phyloP scores from a whole-genome alignment of 2,113 vertebrate species.

The Mirounga angustirostris region DNA sequence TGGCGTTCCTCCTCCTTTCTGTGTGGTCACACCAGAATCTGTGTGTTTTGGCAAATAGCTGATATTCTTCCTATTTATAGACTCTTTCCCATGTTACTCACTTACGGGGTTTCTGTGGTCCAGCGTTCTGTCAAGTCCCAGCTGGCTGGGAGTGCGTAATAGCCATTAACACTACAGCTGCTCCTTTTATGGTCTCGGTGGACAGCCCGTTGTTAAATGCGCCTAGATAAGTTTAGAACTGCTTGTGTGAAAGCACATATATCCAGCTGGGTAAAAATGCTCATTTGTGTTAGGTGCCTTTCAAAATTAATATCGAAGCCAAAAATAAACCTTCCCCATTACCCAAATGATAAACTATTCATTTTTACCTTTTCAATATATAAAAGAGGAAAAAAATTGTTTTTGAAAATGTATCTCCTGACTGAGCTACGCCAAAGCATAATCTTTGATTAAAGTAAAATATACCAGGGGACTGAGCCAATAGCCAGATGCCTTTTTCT shows the following conservation, averaged over 20 bases:
- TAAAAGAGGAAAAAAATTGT: background rate
- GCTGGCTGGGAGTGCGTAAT: slow-evolving; percentile 40
- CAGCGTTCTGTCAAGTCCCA: slow-evolving; percentile 58
- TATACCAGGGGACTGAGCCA: background rate
- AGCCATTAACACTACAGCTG: slow-evolving; percentile 70
- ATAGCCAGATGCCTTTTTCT: background rate
- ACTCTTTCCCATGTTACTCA: slow-evolving; percentile 60
- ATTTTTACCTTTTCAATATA: slow-evolving; percentile 52
- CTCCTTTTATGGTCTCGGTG: background rate
- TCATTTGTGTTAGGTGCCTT: slow-evolving; percentile 33
- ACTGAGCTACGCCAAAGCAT: background rate
- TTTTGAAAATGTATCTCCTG: slow-evolving; percentile 32
- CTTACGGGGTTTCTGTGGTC: slow-evolving; percentile 15
- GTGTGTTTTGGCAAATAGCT: slow-evolving; percentile 73
- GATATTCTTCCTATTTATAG: slow-evolving; percentile 74
- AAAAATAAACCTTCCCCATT: slow-evolving; percentile 51
- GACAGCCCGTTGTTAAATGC: background rate
- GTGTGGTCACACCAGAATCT: slow-evolving; percentile 74
- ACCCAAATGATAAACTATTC: slow-evolving; percentile 55
- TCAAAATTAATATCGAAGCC: slow-evolving; percentile 59
- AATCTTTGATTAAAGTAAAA: slow-evolving; percentile 10
- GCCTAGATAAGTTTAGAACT: slow-evolving; percentile 47
- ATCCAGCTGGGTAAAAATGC: background rate
- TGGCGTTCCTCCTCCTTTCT: slow-evolving; percentile 30
- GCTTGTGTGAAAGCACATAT: slow-evolving; percentile 41